phyloP scores from a whole-genome alignment of 2,888 invertebrate species.

The Leptarthrus brevirostris region DNA sequence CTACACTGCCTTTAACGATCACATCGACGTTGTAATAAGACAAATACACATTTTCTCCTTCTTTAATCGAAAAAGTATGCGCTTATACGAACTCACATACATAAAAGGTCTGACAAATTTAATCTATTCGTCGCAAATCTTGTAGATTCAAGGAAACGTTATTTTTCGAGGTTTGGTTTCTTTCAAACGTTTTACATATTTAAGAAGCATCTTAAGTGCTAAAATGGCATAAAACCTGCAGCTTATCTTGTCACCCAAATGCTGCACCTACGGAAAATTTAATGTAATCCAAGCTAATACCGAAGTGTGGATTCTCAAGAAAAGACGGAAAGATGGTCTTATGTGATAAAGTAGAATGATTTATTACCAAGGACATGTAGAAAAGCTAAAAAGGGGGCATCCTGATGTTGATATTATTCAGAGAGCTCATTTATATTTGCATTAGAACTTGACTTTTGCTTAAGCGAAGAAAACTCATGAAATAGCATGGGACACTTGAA shows the following conservation, averaged over 20 bases:
- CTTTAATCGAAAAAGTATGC: too few species aligned
- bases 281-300: slow-evolving; percentile 29
- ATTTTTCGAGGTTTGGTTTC: too few species aligned
- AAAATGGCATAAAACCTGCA: slow-evolving; percentile 38
- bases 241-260: slow-evolving; percentile 40
- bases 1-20: too few species aligned
- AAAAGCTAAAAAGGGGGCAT: slow-evolving; percentile 22
- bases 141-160: too few species aligned
- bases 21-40: too few species aligned
- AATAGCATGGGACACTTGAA: neutral
- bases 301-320: slow-evolving; percentile 13
- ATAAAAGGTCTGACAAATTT: too few species aligned
- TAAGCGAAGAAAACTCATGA: neutral
- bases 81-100: too few species aligned
- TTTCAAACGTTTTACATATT: too few species aligned
- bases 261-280: slow-evolving; percentile 36
- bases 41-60: too few species aligned
- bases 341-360: slow-evolving; percentile 33
- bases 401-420: slow-evolving; percentile 33
- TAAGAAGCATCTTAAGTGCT: neutral
- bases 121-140: too few species aligned
- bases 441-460: slow-evolving; percentile 28
- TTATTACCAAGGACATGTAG: slow-evolving; percentile 26
- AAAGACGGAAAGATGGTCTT: slow-evolving; percentile 35
- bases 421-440: slow-evolving; percentile 11